A percentile compares a stretch with the other conserved stretches of the same genome.
Evolutionary conservation across 2,113 vertebrate genomes (phyloP).

Genomic region (Pseudopodoces humilis): DNA sequence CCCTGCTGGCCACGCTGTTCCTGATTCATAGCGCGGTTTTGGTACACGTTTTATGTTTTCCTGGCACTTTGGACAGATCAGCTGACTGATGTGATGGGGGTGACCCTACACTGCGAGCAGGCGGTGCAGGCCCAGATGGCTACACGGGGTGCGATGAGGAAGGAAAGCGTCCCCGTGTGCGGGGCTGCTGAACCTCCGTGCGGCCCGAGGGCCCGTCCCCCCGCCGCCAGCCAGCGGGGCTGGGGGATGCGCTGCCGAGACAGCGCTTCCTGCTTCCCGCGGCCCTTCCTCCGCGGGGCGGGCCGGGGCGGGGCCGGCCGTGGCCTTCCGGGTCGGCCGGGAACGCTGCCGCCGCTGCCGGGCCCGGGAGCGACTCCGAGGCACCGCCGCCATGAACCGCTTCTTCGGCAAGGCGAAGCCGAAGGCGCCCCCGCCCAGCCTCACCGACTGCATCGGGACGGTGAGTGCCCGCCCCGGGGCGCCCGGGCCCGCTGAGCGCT

Average conservation of each 20-base stretch:
- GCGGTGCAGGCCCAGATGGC: rapidly evolving
- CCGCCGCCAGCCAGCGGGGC: rapidly evolving
- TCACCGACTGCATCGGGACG: conserved; percentile 93
- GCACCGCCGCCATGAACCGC: conserved; percentile 83
- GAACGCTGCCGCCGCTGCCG: neutral
- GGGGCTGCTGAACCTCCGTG: rapidly evolving
- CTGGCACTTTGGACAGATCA: neutral
- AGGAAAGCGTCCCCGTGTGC: neutral
- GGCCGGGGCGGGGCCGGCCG: too few species aligned
- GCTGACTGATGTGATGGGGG: rapidly evolving
- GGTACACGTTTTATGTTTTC: rapidly evolving
- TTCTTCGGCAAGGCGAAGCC: conserved; percentile 90
- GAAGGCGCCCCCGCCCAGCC: conserved; percentile 89
- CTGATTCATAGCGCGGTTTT: too few species aligned
- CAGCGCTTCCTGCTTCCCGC: neutral
- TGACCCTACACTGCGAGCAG: neutral
- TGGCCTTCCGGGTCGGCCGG: neutral
- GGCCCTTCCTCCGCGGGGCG: neutral
- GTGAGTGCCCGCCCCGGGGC: conserved; percentile 71
- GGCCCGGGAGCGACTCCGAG: rapidly evolving
- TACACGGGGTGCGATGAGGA: rapidly evolving
- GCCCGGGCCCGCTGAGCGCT: neutral
- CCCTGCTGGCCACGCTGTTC: neutral
- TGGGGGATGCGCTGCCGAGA: rapidly evolving
- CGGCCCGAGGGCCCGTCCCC: rapidly evolving